These are phyloP conservation scores for Chitala chitala DNA, from an alignment of 2,113 vertebrate species.

Conservation along the genomic window DNA sequence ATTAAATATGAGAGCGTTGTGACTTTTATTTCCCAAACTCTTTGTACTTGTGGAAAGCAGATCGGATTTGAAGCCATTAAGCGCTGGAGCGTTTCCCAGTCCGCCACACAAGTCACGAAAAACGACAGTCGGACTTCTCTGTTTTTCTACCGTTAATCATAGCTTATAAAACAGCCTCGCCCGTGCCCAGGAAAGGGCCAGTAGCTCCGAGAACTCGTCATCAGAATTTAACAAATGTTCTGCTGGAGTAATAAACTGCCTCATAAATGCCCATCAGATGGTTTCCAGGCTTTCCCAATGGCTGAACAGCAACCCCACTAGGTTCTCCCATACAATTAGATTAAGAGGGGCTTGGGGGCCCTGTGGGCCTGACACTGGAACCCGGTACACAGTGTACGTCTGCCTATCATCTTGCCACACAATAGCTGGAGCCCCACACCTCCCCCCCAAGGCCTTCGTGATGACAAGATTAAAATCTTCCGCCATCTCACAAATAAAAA, in stretches of 20 bases:
- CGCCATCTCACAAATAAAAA: background rate
- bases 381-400: too few species aligned
- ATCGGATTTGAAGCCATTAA: conserved; percentile 56
- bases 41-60: conserved; percentile 24
- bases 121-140: conserved; percentile 59
- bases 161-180: conserved; percentile 46
- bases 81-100: conserved; percentile 59
- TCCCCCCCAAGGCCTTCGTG: background rate
- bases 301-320: background rate
- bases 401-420: background rate
- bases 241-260: conserved; percentile 49
- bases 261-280: conserved; percentile 46
- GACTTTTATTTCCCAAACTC: background rate
- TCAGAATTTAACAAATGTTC: conserved; percentile 49
- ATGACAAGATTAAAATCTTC: background rate
- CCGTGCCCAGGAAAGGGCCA: conserved; percentile 38
- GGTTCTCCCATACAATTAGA: background rate
- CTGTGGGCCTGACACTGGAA: too few species aligned
- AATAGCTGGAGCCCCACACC: background rate
- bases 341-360: background rate
- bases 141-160: conserved; percentile 58
- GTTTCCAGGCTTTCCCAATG: background rate
- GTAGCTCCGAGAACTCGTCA: conserved; percentile 54
- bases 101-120: conserved; percentile 46
- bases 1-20: background rate